Percentiles rank a stretch among this genome's conserved stretches.
These are phyloP conservation scores for Diplazon laetatorius DNA, from an alignment of 2,888 invertebrate species.

Conservation along the genomic window DNA sequence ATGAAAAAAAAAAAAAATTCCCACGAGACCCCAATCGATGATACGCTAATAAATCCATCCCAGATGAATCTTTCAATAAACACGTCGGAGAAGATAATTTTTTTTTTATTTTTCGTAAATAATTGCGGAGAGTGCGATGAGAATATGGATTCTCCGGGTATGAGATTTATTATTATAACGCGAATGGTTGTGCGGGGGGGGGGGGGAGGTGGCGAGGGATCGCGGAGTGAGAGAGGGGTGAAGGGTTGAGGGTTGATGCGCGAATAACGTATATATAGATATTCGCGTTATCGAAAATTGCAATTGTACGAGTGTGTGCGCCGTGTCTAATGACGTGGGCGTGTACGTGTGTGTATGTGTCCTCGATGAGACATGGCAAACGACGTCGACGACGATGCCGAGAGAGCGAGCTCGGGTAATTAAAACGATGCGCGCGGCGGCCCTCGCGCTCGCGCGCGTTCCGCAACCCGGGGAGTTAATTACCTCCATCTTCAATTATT, in stretches of 20 bases:
- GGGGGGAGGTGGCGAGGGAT: too few species aligned
- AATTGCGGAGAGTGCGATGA: slow-evolving; percentile 66
- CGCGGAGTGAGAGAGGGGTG: too few species aligned
- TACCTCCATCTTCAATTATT: slow-evolving; percentile 80
- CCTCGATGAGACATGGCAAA: slow-evolving; percentile 52
- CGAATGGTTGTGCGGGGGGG: too few species aligned
- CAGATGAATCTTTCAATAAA: too few species aligned
- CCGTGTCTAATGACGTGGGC: too few species aligned
- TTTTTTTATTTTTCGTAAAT: too few species aligned
- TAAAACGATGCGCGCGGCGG: slow-evolving; percentile 62
- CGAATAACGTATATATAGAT: slow-evolving; percentile 19
- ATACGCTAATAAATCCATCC: too few species aligned
- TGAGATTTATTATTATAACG: slow-evolving; percentile 75
- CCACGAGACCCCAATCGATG: too few species aligned
- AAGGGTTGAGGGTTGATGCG: slow-evolving; percentile 31
- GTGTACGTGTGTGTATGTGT: too few species aligned
- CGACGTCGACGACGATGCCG: slow-evolving; percentile 34
- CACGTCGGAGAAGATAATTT: too few species aligned
- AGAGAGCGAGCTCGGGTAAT: slow-evolving; percentile 56
- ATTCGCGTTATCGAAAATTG: slow-evolving; percentile 36
- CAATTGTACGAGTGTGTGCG: slow-evolving; percentile 3
- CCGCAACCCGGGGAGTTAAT: slow-evolving; percentile 77
- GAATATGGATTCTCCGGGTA: slow-evolving; percentile 62
- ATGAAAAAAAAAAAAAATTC: too few species aligned
- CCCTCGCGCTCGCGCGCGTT: slow-evolving; percentile 55